These are phyloP conservation scores for Tholera decimalis DNA, from an alignment of 2,888 invertebrate genomes.

Conservation along the genomic window DNA sequence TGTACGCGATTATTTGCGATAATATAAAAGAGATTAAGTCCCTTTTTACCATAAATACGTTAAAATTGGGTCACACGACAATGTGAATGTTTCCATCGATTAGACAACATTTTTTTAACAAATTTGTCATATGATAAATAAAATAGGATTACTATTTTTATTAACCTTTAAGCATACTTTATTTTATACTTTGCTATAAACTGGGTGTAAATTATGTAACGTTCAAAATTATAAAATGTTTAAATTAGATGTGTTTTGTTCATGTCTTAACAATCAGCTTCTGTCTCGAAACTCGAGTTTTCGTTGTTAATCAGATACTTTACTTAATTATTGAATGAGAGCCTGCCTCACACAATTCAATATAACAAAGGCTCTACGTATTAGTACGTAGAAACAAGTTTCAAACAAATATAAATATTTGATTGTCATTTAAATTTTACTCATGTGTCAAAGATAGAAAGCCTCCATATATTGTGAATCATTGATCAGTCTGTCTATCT, in stretches of 20 bases:
- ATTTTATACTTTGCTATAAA: background rate
- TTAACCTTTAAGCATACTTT: conserved; percentile 12
- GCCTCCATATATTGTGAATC: conserved; percentile 79
- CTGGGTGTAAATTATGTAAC: background rate
- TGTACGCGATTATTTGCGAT: conserved; percentile 81
- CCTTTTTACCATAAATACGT: conserved; percentile 78
- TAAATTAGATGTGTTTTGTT: conserved; percentile 34
- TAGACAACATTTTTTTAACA: conserved; percentile 57
- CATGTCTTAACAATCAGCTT: conserved; percentile 33
- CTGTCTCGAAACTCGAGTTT: conserved; percentile 25
- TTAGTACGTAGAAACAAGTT: conserved; percentile 68
- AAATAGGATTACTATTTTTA: conserved; percentile 27
- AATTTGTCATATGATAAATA: conserved; percentile 38
- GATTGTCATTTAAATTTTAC: conserved; percentile 80
- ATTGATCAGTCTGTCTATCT: conserved; percentile 81
- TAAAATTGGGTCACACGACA: conserved; percentile 70
- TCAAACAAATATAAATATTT: conserved; percentile 76
- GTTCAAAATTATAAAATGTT: conserved; percentile 9
- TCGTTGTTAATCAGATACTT: conserved; percentile 49
- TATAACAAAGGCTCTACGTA: conserved; percentile 53
- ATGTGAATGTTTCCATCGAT: conserved; percentile 61
- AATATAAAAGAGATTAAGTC: conserved; percentile 84
- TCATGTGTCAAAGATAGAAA: conserved; percentile 79
- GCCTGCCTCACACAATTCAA: conserved; percentile 49
- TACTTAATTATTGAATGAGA: conserved; percentile 51